Base-by-base conservation (phyloP, 2,888 invertebrate species). In the Colostygia pectinataria region DNA sequence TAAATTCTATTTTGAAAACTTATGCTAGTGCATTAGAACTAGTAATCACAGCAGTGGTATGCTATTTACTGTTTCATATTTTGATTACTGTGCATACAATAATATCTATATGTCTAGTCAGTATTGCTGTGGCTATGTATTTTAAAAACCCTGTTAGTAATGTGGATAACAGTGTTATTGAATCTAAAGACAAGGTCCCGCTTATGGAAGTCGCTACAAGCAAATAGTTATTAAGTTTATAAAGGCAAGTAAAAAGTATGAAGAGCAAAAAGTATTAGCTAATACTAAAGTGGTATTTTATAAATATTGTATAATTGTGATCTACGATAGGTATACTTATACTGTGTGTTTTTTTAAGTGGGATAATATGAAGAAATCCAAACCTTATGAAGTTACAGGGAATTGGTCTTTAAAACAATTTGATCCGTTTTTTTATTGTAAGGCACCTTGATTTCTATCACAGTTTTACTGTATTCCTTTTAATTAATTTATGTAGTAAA, bases 1-100 rank as follows among this genome's bases (percentile, higher is more conserved):
- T 98, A 66, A 98, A 98, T 80, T 98, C 98, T 0, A 98, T 99
- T 70, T 88, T 98, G 42, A 98, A 99, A 89, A 98, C 97, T 0
- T 98, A 98, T 83, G 98, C 98, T 0, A 97, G 97, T 84, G 98
- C 98, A 8, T 87, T 98, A 64, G 98, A 98, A 75, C 83, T 98
- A 23, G 91, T 98, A 42, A 95, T 98, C 68, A 98, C 98, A 0
- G 98, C 98, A 0, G 88, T 98, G 8, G 91, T 98, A 0, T 96
- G 97, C 66, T 97, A 95, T 91, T 74, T 97, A 37, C 82, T 98
- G 37, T 98, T 98, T 77, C 92, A 93, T 59, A 97, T 98, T 79
- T 92, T 96, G 2, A 95, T 98, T 61, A 94, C 96, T 72, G 77
- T 93, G 47, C 97, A 94, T 71, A 98, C 98, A 2, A 87, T 95